Base-by-base conservation (phyloP, 2,888 invertebrate genomes). In the Hypolimnas misippus region DNA sequence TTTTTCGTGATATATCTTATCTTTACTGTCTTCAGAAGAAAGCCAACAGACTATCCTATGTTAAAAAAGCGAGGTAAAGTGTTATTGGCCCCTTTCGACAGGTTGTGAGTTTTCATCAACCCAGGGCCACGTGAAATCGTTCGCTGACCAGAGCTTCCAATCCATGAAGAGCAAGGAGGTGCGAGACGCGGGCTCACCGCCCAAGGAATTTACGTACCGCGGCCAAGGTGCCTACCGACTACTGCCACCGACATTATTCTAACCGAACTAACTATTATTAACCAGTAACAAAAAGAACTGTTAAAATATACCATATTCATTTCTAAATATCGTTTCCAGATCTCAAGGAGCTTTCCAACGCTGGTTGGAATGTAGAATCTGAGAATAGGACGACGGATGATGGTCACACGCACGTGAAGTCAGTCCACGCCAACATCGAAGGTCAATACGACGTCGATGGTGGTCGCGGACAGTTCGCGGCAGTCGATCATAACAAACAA, bases 81-180 rank as follows among this genome's bases (percentile, higher is more conserved):
- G 65, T 7, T 63, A 53, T 66, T 59, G 59, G 60, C 63, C 67
- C 44, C 66, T 61, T 65, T 82, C 81, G 72, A 76, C 91, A 91
- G 92, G 91, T 86, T 86, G 79, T 83, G 89, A 88, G 83, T 89
- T 89, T 83, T 79, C 84, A 69, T 79, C 86, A 74, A 74, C 86
- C 70, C 92, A 92, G 71, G 92, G 91, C 73, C 96, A 96, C 82
- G 94, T 95, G 57, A 94, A 95, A 79, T 95, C 95, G 12, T 92
- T 96, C 76, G 93, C 93, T 57, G 96, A 96, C 86, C 96, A 96
- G 86, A 95, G 94, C 81, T 96, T 96, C 89, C 93, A 95, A 82
- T 94, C 95, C 69, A 93, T 96, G 83, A 96, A 96, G 89, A 94
- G 94, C 74, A 96, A 96, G 89, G 96, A 96, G 88, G 94, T 96